These are phyloP conservation scores for Drosophila sulfurigaster DNA, from an alignment of 1,140 invertebrate genomes.

Conservation along the genomic window DNA sequence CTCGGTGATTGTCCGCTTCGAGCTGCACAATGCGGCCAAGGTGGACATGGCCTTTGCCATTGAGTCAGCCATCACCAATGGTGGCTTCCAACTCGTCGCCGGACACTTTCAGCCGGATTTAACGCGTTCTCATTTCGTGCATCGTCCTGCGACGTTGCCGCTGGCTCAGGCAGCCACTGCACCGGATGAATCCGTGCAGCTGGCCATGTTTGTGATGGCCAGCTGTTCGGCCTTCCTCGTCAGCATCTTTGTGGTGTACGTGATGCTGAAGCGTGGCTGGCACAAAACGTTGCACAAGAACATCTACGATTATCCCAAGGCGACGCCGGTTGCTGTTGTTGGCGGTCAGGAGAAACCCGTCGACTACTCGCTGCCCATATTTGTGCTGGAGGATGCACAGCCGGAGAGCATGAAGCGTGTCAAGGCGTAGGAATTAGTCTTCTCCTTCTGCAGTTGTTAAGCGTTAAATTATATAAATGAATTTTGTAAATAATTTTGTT, in stretches of 20 bases:
- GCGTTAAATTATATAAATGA: slow-evolving; percentile 58
- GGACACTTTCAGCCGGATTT: slow-evolving; percentile 75
- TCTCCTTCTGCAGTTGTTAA: slow-evolving; percentile 31
- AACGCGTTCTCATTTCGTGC: slow-evolving; percentile 77
- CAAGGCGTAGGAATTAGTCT: slow-evolving; percentile 58
- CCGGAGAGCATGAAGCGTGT: slow-evolving; percentile 58
- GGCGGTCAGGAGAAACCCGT: slow-evolving; percentile 58
- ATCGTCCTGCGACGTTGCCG: slow-evolving; percentile 57
- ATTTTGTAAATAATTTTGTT: slow-evolving; percentile 69
- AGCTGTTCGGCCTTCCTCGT: slow-evolving; percentile 83
- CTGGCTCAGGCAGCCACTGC: slow-evolving; percentile 67
- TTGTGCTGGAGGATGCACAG: slow-evolving; percentile 70
- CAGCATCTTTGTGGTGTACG: slow-evolving; percentile 81
- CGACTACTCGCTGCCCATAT: slow-evolving; percentile 80
- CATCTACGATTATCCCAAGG: slow-evolving; percentile 48
- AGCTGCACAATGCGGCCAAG: slow-evolving; percentile 78
- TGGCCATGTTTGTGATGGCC: slow-evolving; percentile 82
- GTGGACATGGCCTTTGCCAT: slow-evolving; percentile 83
- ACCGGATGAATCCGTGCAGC: slow-evolving; percentile 73
- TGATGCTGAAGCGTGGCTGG: slow-evolving; percentile 79
- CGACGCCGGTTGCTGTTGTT: not conserved
- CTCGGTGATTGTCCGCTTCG: slow-evolving; percentile 71
- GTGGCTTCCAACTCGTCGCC: slow-evolving; percentile 61
- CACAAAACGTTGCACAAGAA: slow-evolving; percentile 56
- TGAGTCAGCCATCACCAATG: slow-evolving; percentile 68